Evolutionary conservation across 1,140 invertebrate genomes (phyloP).

Genomic region (Ceratitis capitata): DNA sequence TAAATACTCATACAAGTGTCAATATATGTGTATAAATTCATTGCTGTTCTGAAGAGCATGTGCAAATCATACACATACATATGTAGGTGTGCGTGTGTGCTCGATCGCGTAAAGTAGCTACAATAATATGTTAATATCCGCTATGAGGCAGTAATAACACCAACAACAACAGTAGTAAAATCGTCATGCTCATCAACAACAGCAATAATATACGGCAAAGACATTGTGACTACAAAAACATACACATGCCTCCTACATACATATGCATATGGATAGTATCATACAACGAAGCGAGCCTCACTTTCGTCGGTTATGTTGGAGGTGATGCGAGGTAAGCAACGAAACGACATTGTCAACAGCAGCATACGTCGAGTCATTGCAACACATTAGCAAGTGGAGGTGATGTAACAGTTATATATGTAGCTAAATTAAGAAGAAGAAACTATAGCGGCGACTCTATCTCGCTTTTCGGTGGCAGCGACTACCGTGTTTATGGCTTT

Average conservation of each 20-base stretch:
- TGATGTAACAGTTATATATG: background rate
- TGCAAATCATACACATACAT: background rate
- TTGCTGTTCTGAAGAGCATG: background rate
- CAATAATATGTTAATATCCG: conserved; percentile 43
- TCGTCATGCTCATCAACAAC: background rate
- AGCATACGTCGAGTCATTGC: conserved; percentile 16
- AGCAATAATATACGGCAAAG: background rate
- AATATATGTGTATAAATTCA: background rate
- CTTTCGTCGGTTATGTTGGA: background rate
- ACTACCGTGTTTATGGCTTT: conserved; percentile 7
- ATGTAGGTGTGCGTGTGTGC: background rate
- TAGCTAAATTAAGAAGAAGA: background rate
- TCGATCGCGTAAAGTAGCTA: conserved; percentile 38
- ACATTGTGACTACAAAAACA: background rate
- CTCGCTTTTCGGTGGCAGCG: background rate
- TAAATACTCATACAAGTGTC: background rate
- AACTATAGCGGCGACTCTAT: background rate
- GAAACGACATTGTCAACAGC: background rate
- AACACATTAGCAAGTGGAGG: conserved; percentile 5
- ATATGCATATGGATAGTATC: background rate
- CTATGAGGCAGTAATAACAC: conserved; percentile 24
- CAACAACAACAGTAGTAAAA: background rate
- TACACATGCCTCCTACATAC: background rate
- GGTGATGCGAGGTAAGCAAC: background rate
- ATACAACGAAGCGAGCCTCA: background rate